Evolutionary conservation across 2,797 vertebrate genomes (phyloP).

Genomic region (Scolopax rusticola): DNA sequence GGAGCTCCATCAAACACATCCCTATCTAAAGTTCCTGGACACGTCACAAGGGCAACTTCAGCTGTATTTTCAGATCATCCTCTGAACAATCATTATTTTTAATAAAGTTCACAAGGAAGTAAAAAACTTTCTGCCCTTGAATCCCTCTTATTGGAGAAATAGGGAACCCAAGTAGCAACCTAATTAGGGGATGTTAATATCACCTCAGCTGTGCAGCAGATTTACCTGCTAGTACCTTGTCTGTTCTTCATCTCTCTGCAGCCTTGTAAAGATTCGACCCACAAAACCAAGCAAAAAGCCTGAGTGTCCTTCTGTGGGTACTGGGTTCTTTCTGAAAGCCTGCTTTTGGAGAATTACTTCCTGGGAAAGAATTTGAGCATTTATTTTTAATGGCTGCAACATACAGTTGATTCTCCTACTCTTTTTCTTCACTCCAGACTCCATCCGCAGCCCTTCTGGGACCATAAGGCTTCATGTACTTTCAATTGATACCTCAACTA

Average conservation of each 20-base stretch:
- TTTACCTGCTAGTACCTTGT: not conserved
- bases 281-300: not conserved
- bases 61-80: not conserved
- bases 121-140: not conserved
- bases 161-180: not conserved
- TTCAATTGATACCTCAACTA: not conserved
- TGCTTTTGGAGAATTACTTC: not conserved
- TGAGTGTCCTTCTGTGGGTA: not conserved
- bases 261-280: not conserved
- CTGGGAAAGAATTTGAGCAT: not conserved
- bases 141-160: not conserved
- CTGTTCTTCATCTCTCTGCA: not conserved
- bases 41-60: not conserved
- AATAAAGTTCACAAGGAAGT: not conserved
- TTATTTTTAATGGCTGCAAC: not conserved
- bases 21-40: not conserved
- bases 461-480: not conserved
- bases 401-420: not conserved
- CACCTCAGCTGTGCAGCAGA: not conserved
- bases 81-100: not conserved
- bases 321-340: not conserved
- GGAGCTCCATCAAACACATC: not conserved
- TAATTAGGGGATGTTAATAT: not conserved
- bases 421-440: not conserved
- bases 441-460: not conserved